Evolutionary conservation across 2,797 vertebrate genomes (phyloP), one percentile per base, ranked within the genome.

Genomic region (Liparis tanakae): DNA sequence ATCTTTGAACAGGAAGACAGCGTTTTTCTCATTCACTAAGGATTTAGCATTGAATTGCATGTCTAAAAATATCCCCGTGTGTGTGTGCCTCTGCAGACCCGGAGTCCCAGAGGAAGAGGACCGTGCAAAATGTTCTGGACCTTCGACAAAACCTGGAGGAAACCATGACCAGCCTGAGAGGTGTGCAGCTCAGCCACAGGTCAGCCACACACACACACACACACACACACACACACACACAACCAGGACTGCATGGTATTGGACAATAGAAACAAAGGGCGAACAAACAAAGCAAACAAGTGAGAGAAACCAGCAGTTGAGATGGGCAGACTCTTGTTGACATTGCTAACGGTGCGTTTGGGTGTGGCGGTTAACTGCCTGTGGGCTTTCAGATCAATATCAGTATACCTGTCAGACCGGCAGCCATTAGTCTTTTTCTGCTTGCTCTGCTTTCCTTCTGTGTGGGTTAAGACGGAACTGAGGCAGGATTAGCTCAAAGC

Each of bases 61-160:
- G 10, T 81, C 62, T 79, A 67, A 81, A 82, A 75, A 80, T 67
- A 62, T 53, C 10, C 10, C 4, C 62, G 34, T 63, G 14, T 67
- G 54, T 39, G 15, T 79, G 18, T n/a, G 22, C 15, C 20, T 20
- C 10, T 55, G 54, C 89, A 97, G 98, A 99, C 76, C 97, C 98
- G 0, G 97, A 99, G 83, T 97, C 98, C 80, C 97, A 98, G 92
- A 95, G 98, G 83, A 99, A 98, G 90, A 96, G 97, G 74, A 98
- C 98, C 0, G 97, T 99, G 69, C 97, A 99, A 92, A 99, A 99
- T 79, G 97, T 99, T n/a, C 91, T 99, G 86, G 98, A 99, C 89
- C 96, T 99, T 55, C 96, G 98, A 57, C 97, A 99, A 88, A 99
- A 99, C 90, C 93, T 99, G 89, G 98, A 99, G 82, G 98, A 99